These are phyloP conservation scores for Myotis planiceps DNA, from an alignment of 2,797 vertebrate species.

Conservation along the genomic window DNA sequence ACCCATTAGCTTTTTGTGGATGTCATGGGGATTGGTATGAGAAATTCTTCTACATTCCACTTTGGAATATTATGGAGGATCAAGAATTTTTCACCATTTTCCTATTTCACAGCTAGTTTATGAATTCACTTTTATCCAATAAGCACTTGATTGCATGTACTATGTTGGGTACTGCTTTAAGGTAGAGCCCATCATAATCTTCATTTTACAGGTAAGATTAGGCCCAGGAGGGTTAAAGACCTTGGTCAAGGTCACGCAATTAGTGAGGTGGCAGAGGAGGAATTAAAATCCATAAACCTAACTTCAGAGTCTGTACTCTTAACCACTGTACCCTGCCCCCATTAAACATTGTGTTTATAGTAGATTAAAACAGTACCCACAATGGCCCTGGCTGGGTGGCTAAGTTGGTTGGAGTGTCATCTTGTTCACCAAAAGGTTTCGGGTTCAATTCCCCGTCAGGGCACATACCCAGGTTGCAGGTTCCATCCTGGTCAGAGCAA, in stretches of 20 bases:
- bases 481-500: too few species aligned
- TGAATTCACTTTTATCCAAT: background rate
- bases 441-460: too few species aligned
- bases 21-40: background rate
- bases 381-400: too few species aligned
- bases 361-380: background rate
- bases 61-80: background rate
- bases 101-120: background rate
- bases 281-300: background rate
- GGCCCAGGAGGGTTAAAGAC: background rate
- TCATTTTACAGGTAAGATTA: conserved; percentile 18
- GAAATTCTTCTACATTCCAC: background rate
- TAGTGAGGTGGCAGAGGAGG: background rate
- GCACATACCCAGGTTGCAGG: too few species aligned
- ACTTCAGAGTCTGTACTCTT: background rate
- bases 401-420: too few species aligned
- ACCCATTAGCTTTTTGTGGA: background rate
- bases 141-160: background rate
- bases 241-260: background rate
- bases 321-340: background rate
- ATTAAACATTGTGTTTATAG: background rate
- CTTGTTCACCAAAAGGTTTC: too few species aligned
- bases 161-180: background rate
- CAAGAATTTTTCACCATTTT: background rate
- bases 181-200: background rate